Base-by-base conservation (phyloP, 1,140 invertebrate genomes). In the Lepidurus couesii region DNA sequence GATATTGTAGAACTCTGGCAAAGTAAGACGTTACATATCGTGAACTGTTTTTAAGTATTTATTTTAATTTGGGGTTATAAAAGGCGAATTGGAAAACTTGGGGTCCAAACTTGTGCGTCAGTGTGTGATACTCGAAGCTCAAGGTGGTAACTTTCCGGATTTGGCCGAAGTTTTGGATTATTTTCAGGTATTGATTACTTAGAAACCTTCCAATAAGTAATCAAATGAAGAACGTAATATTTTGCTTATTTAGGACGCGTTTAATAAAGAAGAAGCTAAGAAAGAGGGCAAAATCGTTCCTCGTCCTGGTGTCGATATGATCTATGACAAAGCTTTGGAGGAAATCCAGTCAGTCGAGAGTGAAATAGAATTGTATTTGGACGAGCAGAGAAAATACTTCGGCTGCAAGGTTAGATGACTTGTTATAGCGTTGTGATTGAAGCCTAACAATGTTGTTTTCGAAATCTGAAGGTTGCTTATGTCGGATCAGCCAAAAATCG, bases 261-360 rank as follows among this genome's bases (percentile, higher is more conserved):
- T 99, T 86, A 91, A 99, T 86, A 93, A 96, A 82, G 88, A 91
- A 43, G 89, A 91, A 81, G 98, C 97, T 0, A 89, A 92, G 82
- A 92, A 92, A 87, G 89, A 92, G 86, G 91, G 98, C 81, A 86
- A 91, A 74, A 98, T 99, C 53, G 88, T 96, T 24, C 97, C 98
- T 0, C 82, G 81, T 74, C 82, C 84, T 73, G 96, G 96, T 11
- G 91, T 97, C 0, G 96, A 98, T 84, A 81, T 84, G 0, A 94
- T 98, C 79, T 99, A 96, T 85, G 98, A 99, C 87, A 82, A 85
- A 16, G 90, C 91, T 0, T 81, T 92, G 21, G 81, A 86, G 42
- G 88, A 89, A 16, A 86, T 98, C 0, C 85, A 89, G 1, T 87
- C 91, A 43, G 90, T 93, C 83, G 90, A 94, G 82, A 88, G 89